phyloP scores from a whole-genome alignment of 2,797 vertebrate species.

The Phylloscopus collybita region DNA sequence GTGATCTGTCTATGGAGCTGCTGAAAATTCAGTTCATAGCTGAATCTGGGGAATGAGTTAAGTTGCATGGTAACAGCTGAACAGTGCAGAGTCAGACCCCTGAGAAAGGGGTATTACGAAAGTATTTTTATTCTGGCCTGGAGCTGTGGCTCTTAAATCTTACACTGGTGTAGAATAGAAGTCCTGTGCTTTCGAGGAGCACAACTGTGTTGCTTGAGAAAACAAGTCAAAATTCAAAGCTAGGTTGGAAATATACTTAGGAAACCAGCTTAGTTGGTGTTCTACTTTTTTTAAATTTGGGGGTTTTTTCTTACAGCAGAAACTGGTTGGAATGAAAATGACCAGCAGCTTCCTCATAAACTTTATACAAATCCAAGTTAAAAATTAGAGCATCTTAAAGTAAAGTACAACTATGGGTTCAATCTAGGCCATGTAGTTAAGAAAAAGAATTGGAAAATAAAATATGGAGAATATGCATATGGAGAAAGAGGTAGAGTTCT shows the following conservation, averaged over 20 bases:
- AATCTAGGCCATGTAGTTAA: neutral
- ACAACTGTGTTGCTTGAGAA: neutral
- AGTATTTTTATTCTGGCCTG: conserved; percentile 19
- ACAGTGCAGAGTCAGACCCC: neutral
- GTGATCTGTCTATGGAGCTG: neutral
- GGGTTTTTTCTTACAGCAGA: neutral
- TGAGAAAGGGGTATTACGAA: neutral
- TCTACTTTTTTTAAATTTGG: neutral
- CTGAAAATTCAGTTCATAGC: conserved; percentile 14
- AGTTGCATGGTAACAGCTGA: conserved; percentile 26
- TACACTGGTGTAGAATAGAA: neutral
- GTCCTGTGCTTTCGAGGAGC: neutral
- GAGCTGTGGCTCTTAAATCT: neutral
- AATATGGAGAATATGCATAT: neutral
- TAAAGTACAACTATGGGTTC: neutral
- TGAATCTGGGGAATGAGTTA: conserved; percentile 3
- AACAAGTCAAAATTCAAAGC: conserved; percentile 35
- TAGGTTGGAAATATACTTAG: neutral
- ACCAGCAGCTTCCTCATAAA: neutral
- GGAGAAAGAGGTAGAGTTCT: neutral
- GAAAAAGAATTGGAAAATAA: neutral
- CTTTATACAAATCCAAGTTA: neutral
- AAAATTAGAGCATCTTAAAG: neutral
- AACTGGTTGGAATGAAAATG: neutral
- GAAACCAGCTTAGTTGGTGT: neutral